phyloP scores from a whole-genome alignment of 2,888 invertebrate species.

The Meandrusa payeni region DNA sequence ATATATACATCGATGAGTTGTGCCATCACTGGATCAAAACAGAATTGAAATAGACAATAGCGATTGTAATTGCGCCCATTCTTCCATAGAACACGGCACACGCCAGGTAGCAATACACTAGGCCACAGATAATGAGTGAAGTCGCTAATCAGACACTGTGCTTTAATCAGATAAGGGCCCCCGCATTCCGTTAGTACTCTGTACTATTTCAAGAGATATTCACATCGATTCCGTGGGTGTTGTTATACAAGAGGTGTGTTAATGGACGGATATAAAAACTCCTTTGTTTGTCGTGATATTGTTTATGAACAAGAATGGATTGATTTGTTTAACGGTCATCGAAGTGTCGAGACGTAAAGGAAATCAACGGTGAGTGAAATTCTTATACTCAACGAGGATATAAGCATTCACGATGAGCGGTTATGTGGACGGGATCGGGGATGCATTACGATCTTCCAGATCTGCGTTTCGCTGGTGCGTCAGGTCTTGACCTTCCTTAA shows the following conservation, averaged over 20 bases:
- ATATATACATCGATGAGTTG: too few species aligned
- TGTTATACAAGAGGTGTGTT: not conserved
- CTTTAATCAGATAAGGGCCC: conserved; percentile 21
- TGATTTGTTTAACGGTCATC: too few species aligned
- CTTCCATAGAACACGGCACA: conserved; percentile 6
- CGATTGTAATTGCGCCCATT: conserved; percentile 7
- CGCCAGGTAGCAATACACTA: conserved; percentile 1
- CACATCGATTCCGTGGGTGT: conserved; percentile 1
- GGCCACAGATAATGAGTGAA: conserved; percentile 17
- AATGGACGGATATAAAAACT: not conserved
- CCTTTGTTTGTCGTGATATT: not conserved
- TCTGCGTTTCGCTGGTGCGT: too few species aligned
- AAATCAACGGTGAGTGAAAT: too few species aligned
- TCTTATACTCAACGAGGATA: too few species aligned
- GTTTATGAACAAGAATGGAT: conserved; percentile 14
- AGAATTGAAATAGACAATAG: conserved; percentile 6
- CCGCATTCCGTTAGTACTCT: conserved; percentile 21
- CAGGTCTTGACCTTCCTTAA: too few species aligned
- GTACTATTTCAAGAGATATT: conserved; percentile 8
- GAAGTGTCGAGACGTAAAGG: too few species aligned
- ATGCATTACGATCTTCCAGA: too few species aligned
- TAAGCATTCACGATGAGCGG: too few species aligned
- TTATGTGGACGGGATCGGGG: too few species aligned
- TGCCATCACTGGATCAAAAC: too few species aligned
- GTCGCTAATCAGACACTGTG: conserved; percentile 19